These are phyloP conservation scores for Pygmarrhopalites habei DNA, from an alignment of 1,140 invertebrate genomes.

Conservation along the genomic window DNA sequence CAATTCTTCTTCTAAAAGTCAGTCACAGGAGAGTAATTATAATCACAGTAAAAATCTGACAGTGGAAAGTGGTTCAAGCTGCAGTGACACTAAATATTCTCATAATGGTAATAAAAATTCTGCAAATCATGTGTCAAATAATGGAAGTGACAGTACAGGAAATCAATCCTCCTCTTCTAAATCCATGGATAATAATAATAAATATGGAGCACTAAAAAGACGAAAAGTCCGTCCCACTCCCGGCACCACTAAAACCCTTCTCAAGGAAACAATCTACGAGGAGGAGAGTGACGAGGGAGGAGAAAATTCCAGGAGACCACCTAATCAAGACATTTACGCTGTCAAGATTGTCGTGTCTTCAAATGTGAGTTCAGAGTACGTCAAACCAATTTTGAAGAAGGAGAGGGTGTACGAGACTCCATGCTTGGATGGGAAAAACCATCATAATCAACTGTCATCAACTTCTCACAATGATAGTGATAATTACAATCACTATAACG, in stretches of 20 bases:
- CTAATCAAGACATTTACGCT: conserved; percentile 17
- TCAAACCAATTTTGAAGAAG: conserved; percentile 39
- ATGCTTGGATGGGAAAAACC: neutral
- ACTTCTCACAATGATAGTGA: no score
- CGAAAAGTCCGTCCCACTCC: conserved; percentile 9
- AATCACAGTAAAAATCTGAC: neutral
- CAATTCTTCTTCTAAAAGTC: no score
- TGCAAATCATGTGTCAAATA: neutral
- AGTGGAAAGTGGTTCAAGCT: neutral
- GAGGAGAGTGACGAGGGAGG: conserved; percentile 21
- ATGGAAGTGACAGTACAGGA: no score
- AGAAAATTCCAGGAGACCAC: conserved; percentile 2
- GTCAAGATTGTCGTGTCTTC: conserved; percentile 37
- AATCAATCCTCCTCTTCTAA: neutral
- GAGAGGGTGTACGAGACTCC: conserved; percentile 22
- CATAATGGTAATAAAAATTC: no score
- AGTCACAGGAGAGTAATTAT: conserved; percentile 14
- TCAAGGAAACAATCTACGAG: conserved; percentile 37
- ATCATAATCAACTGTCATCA: neutral
- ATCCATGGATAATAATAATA: conserved; percentile 3
- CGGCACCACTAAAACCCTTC: conserved; percentile 20
- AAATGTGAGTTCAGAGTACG: conserved; percentile 19
- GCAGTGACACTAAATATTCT: no score
- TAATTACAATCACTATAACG: no score
- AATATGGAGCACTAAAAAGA: conserved; percentile 33